Percentiles rank a stretch among this genome's conserved stretches.
Conservation (phyloP, 2,113 vertebrate genomes). For the Chamaea fasciata region DNA sequence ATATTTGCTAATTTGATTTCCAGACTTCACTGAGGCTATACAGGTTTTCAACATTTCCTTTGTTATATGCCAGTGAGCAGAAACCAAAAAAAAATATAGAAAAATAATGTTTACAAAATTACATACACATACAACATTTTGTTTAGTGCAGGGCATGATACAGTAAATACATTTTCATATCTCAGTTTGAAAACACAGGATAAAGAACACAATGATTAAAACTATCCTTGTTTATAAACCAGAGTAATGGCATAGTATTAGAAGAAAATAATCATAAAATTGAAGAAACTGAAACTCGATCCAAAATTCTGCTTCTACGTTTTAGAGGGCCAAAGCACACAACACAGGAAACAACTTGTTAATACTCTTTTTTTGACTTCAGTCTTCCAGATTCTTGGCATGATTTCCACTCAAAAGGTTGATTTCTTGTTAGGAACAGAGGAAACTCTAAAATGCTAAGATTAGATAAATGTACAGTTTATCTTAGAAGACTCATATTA, state of each 20-base stretch:
- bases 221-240: neutral
- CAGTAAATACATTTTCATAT: neutral
- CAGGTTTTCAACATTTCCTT: neutral
- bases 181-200: neutral
- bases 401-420: neutral
- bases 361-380: neutral
- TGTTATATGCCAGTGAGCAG: neutral
- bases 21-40: neutral
- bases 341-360: neutral
- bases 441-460: neutral
- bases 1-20: neutral
- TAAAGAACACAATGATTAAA: neutral
- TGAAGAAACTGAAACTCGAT: neutral
- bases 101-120: neutral
- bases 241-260: neutral
- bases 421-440: neutral
- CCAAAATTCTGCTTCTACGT: neutral
- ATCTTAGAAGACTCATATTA: neutral
- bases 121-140: neutral
- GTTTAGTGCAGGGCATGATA: neutral
- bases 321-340: neutral
- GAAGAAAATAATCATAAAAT: neutral
- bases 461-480: neutral
- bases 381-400: neutral
- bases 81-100: neutral